phyloP scores from a whole-genome alignment of 2,113 vertebrate genomes.

The Petaurus breviceps region DNA sequence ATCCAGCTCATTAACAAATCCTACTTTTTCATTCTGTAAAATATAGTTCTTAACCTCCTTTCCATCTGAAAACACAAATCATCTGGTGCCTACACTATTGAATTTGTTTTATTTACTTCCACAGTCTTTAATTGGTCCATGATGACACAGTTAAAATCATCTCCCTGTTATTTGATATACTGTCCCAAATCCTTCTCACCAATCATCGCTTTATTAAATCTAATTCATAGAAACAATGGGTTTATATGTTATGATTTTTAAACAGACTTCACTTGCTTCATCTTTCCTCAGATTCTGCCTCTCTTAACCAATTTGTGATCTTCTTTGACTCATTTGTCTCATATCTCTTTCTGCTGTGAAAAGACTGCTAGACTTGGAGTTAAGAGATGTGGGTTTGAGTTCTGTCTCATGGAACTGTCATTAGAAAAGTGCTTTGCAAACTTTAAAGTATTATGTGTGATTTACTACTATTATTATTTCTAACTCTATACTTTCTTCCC shows the following conservation, averaged over 20 bases:
- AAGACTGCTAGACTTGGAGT: neutral
- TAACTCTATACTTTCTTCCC: neutral
- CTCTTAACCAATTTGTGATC: neutral
- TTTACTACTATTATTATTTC: neutral
- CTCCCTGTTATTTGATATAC: neutral
- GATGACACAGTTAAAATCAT: neutral
- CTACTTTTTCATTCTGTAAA: constrained; percentile 7
- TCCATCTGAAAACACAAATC: constrained; percentile 2
- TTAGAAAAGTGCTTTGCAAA: neutral
- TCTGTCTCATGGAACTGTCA: neutral
- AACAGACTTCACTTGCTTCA: neutral
- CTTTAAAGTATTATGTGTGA: neutral
- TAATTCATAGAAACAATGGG: neutral
- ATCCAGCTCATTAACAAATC: constrained; percentile 2
- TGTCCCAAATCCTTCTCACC: neutral
- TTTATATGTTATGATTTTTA: neutral
- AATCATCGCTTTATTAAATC: neutral
- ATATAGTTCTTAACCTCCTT: neutral
- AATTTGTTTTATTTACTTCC: neutral
- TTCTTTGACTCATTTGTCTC: neutral
- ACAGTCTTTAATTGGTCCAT: neutral
- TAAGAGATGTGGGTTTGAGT: neutral
- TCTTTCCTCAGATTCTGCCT: neutral
- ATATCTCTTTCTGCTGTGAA: neutral
- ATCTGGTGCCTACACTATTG: neutral